These are phyloP conservation scores for Peromyscus californicus DNA, from an alignment of 2,113 vertebrate genomes.

Conservation along the genomic window DNA sequence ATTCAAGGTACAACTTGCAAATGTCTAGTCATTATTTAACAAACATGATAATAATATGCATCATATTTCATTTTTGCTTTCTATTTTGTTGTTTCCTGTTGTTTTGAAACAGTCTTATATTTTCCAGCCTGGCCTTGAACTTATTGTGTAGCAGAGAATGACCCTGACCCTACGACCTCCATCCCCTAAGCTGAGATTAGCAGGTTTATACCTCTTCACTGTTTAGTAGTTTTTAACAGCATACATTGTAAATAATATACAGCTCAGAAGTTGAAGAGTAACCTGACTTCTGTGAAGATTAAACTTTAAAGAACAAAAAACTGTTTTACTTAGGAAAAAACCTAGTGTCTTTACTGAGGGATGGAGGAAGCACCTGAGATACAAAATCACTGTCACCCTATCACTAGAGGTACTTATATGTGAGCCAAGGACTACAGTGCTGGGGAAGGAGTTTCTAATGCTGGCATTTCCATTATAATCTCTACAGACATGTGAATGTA, in stretches of 20 bases:
- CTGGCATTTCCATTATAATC: background rate
- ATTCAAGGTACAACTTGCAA: background rate
- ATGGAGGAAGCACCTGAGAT: background rate
- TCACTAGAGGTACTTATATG: background rate
- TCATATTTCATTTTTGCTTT: background rate
- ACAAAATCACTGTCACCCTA: background rate
- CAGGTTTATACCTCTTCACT: background rate
- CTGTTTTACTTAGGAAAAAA: background rate
- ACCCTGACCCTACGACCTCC: background rate
- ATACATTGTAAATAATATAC: slow-evolving; percentile 4
- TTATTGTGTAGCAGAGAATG: background rate
- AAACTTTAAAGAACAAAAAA: slow-evolving; percentile 51
- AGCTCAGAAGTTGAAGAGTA: slow-evolving; percentile 40
- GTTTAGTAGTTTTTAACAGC: background rate
- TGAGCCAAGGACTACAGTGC: background rate
- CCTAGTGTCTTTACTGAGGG: background rate
- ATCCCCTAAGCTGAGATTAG: background rate
- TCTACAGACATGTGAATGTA: background rate
- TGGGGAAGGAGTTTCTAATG: background rate
- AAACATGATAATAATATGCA: background rate
- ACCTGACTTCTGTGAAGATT: slow-evolving; percentile 8
- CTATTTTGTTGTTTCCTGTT: background rate
- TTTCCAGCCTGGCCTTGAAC: background rate
- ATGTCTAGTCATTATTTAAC: slow-evolving; percentile 34
- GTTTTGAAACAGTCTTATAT: background rate